Conservation (phyloP, 1,140 invertebrate genomes). For the Druon quercuslanigerum region DNA sequence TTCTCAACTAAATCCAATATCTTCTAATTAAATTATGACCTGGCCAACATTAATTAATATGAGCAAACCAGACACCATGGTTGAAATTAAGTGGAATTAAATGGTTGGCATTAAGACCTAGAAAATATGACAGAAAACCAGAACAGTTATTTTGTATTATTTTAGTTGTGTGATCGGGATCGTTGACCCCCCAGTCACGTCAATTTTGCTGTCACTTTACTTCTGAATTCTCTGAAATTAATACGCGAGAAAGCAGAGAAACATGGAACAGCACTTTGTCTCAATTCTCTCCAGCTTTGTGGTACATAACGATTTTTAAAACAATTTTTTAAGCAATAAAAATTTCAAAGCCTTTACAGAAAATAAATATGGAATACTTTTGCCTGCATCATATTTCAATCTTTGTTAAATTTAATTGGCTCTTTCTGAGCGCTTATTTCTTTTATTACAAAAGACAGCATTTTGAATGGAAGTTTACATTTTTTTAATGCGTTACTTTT, state of each 20-base stretch:
- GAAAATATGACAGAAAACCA: neutral
- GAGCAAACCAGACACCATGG: no score
- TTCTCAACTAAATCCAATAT: no score
- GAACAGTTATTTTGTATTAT: neutral
- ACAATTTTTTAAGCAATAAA: no score
- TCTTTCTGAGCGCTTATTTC: neutral
- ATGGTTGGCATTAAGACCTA: no score
- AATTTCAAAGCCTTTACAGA: no score
- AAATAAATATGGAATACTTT: no score
- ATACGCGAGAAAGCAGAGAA: conserved; percentile 14
- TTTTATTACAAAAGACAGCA: no score
- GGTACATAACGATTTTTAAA: neutral
- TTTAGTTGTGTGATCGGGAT: conserved; percentile 5
- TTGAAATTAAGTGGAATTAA: no score
- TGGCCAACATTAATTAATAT: no score
- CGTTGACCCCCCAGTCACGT: conserved; percentile 7
- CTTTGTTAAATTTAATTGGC: neutral
- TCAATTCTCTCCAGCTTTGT: neutral
- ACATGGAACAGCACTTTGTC: conserved; percentile 21
- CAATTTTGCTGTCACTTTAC: conserved; percentile 12
- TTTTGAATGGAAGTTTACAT: no score
- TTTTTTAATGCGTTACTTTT: no score
- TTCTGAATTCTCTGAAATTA: conserved; percentile 23
- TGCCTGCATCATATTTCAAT: neutral
- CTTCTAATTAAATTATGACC: no score